Percentiles rank a stretch among this genome's conserved stretches.
These are phyloP conservation scores for Hoplodrina blanda DNA, from an alignment of 2,888 invertebrate species.

Conservation along the genomic window DNA sequence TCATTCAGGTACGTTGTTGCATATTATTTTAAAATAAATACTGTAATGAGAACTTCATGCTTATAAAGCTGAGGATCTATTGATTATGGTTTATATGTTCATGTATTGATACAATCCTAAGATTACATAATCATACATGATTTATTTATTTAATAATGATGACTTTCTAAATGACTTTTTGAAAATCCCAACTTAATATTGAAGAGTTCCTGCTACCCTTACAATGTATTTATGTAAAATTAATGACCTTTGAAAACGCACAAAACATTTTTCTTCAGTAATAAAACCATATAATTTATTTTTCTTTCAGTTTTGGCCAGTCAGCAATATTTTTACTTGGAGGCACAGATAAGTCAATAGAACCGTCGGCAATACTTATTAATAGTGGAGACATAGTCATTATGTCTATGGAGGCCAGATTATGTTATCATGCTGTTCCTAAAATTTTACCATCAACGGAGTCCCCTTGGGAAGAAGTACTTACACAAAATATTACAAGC, in stretches of 20 bases:
- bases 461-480: constrained; percentile 87
- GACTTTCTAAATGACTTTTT: too few species aligned
- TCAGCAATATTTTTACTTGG: constrained; percentile 98
- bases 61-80: too few species aligned
- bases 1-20: constrained; percentile 93
- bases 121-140: too few species aligned
- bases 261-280: not conserved
- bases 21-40: not conserved
- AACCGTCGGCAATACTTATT: constrained; percentile 93
- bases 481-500: constrained; percentile 31
- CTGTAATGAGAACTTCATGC: not conserved
- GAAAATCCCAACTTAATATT: too few species aligned
- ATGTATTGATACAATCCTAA: too few species aligned
- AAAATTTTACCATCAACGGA: constrained; percentile 92
- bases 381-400: constrained; percentile 97
- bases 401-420: constrained; percentile 96
- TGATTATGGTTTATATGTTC: too few species aligned
- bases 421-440: constrained; percentile 98
- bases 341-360: constrained; percentile 92
- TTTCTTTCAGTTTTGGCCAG: constrained; percentile 96
- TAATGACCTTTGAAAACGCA: not conserved
- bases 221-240: not conserved
- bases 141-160: too few species aligned
- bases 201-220: too few species aligned
- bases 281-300: constrained; percentile 1